phyloP scores from a whole-genome alignment of 2,797 vertebrate species.

The Neopelma chrysocephalum region DNA sequence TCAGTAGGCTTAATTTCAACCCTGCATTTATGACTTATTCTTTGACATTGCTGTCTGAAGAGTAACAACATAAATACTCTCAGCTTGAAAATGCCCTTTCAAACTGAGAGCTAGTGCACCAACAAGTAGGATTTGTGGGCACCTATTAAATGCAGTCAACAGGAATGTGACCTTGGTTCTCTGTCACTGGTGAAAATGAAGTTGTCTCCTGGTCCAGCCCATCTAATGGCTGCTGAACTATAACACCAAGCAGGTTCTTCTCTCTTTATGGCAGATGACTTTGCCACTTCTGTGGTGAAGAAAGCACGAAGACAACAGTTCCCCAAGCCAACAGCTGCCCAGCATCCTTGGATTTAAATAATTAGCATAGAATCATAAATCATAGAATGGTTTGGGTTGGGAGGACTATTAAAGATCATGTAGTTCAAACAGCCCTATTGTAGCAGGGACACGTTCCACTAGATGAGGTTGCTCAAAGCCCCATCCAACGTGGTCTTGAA shows the following conservation, averaged over 20 bases:
- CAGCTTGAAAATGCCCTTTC: slow-evolving; percentile 2
- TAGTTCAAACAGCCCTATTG: background rate
- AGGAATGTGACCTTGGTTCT: background rate
- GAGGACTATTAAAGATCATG: background rate
- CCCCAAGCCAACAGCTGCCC: background rate
- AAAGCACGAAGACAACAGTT: background rate
- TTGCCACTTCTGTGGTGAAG: background rate
- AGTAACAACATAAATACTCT: background rate
- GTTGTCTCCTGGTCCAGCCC: background rate
- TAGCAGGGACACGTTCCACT: background rate
- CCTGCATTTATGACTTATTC: background rate
- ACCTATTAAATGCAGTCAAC: background rate
- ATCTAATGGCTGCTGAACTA: background rate
- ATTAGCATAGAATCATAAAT: background rate
- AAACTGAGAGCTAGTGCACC: background rate
- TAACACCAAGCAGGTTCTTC: background rate
- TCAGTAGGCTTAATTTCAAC: background rate
- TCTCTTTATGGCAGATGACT: background rate
- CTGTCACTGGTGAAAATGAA: background rate
- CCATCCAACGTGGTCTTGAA: rapidly evolving
- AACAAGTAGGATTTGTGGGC: background rate
- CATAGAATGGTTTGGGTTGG: background rate
- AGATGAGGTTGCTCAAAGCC: background rate
- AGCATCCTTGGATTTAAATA: background rate
- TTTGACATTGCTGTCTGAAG: slow-evolving; percentile 8